A percentile compares a stretch with the other conserved stretches of the same genome.
Evolutionary conservation across 1,140 invertebrate genomes (phyloP).

Genomic region (Lycorma delicatula): DNA sequence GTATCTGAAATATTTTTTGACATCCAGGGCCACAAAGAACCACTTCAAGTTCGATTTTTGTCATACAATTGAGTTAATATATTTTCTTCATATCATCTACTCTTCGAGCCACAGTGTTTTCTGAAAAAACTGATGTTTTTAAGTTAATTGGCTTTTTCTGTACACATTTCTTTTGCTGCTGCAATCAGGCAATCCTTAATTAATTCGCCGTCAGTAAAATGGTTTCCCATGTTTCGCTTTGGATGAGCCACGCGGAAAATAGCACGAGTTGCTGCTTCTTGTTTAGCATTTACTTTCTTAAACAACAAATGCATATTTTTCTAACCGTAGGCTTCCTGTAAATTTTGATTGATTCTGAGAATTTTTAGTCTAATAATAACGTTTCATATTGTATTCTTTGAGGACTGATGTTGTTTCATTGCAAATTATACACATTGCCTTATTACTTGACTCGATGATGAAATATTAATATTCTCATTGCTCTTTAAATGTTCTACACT

Average conservation of each 20-base stretch:
- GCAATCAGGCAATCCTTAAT: constrained; percentile 33
- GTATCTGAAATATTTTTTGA: constrained; percentile 28
- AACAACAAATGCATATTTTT: too few relatives aligned
- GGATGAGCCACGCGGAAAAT: too few relatives aligned
- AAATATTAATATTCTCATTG: neutral
- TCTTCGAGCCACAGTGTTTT: constrained; percentile 23
- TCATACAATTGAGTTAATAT: constrained; percentile 24
- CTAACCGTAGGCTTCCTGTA: too few relatives aligned
- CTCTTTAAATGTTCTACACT: neutral
- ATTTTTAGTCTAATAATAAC: constrained; percentile 30
- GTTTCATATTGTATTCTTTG: constrained; percentile 34
- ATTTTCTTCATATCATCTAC: constrained; percentile 29
- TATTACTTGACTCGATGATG: neutral
- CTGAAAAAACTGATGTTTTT: constrained; percentile 27
- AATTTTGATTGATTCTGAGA: too few relatives aligned
- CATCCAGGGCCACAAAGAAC: constrained; percentile 26
- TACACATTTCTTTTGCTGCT: constrained; percentile 33
- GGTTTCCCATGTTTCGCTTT: too few relatives aligned
- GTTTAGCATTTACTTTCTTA: too few relatives aligned
- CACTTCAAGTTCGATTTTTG: constrained; percentile 21
- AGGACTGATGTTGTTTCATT: constrained; percentile 29
- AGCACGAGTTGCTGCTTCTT: too few relatives aligned
- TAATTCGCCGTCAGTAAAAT: constrained; percentile 34
- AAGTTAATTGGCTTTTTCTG: constrained; percentile 28
- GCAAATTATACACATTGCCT: constrained; percentile 30